These are phyloP conservation scores for Prionailurus bengalensis DNA, from an alignment of 2,113 vertebrate genomes.

Conservation along the genomic window DNA sequence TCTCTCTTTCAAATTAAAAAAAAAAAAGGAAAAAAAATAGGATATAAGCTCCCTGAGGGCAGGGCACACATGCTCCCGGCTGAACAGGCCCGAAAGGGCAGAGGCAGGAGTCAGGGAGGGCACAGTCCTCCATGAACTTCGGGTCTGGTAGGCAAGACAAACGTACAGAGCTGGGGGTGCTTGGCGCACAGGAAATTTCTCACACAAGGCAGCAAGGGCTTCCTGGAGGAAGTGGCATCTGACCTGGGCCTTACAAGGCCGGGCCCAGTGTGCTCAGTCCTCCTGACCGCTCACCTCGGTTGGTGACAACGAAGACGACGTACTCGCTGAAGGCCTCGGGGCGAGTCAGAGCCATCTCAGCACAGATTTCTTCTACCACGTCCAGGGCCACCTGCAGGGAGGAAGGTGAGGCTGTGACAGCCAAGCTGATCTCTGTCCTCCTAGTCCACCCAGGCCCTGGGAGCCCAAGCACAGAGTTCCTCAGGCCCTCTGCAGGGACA, in stretches of 20 bases:
- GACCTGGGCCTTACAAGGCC: background rate
- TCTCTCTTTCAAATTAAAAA: no score
- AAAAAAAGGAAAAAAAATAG: background rate
- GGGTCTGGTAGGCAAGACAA: background rate
- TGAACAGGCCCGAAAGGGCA: background rate
- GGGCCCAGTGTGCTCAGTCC: background rate
- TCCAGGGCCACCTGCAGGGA: slow-evolving; percentile 93
- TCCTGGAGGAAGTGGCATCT: background rate
- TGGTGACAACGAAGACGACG: slow-evolving; percentile 95
- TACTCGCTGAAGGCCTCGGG: slow-evolving; percentile 94
- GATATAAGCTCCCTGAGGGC: background rate
- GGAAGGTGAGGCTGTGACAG: background rate
- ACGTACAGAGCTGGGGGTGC: background rate
- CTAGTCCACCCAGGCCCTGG: background rate
- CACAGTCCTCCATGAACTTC: background rate
- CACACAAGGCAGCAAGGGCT: fast-evolving
- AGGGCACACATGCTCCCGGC: background rate
- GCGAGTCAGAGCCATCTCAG: slow-evolving; percentile 95
- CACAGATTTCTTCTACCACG: slow-evolving; percentile 95
- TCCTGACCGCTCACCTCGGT: slow-evolving; percentile 89
- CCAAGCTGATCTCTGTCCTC: background rate
- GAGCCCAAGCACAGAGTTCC: background rate
- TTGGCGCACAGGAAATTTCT: background rate
- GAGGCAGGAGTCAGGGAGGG: no score
- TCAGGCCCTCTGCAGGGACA: background rate